These are phyloP conservation scores for Cecidostiba fungosa DNA, from an alignment of 2,888 invertebrate species.

Conservation along the genomic window DNA sequence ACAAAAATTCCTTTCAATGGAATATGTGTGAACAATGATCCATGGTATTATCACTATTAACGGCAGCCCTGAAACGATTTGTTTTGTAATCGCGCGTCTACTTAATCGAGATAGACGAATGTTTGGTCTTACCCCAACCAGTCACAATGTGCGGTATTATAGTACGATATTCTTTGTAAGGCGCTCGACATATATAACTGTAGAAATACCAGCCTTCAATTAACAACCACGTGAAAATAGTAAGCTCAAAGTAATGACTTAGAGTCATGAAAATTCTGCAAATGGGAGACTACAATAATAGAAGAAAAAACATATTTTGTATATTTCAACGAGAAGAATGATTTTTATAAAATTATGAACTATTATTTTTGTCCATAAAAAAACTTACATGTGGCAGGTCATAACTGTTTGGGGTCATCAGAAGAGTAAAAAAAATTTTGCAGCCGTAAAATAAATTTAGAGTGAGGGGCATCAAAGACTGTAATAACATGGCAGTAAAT, in stretches of 20 bases:
- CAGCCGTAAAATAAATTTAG: constrained; percentile 38
- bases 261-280: constrained; percentile 33
- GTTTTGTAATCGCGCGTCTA: not conserved
- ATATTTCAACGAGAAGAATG: not conserved
- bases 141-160: constrained; percentile 24
- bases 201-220: constrained; percentile 55
- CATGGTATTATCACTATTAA: constrained; percentile 38
- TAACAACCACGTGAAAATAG: constrained; percentile 34
- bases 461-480: not conserved
- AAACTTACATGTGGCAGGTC: constrained; percentile 1
- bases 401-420: not conserved
- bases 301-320: not conserved
- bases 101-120: not conserved
- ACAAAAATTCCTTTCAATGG: constrained; percentile 34
- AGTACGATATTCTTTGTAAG: constrained; percentile 28
- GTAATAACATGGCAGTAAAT: constrained; percentile 38
- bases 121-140: constrained; percentile 43
- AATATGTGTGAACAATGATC: constrained; percentile 29
- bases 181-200: constrained; percentile 41
- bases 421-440: constrained; percentile 27
- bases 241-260: constrained; percentile 36
- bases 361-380: not conserved
- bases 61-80: constrained; percentile 33
- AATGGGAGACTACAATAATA: not conserved
- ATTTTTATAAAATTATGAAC: not conserved